Conservation (phyloP, 2,797 vertebrate species). For the Nyctalus aviator region DNA sequence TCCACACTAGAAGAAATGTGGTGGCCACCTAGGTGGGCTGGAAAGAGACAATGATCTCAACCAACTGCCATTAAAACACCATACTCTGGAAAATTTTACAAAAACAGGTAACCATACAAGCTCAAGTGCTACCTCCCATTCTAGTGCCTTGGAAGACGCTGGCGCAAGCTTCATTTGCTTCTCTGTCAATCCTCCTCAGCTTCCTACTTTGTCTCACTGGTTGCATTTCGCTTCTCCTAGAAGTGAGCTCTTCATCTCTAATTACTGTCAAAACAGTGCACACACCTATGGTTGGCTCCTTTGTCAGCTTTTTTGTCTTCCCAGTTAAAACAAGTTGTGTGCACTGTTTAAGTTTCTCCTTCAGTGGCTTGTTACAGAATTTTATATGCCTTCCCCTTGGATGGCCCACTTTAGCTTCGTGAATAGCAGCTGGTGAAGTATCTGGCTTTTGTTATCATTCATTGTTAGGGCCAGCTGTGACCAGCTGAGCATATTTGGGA, state of each 20-base stretch:
- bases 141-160: neutral
- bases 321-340: neutral
- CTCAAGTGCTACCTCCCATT: neutral
- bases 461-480: slow-evolving; percentile 30
- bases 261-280: slow-evolving; percentile 47
- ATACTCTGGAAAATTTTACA: neutral
- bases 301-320: slow-evolving; percentile 2
- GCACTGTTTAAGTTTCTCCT: slow-evolving; percentile 49
- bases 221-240: neutral
- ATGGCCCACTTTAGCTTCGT: neutral
- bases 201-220: neutral
- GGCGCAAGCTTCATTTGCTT: neutral
- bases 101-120: neutral
- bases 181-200: neutral
- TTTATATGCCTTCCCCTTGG: neutral
- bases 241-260: slow-evolving; percentile 35
- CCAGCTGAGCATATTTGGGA: slow-evolving; percentile 61
- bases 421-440: slow-evolving; percentile 49
- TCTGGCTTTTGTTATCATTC: slow-evolving; percentile 56
- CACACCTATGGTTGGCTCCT: neutral
- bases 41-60: neutral
- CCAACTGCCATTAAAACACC: neutral
- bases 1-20: neutral
- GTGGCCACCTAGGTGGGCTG: too few species aligned
- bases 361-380: slow-evolving; percentile 48